phyloP scores from a whole-genome alignment of 1,140 invertebrate genomes.

The Linepithema humile region DNA sequence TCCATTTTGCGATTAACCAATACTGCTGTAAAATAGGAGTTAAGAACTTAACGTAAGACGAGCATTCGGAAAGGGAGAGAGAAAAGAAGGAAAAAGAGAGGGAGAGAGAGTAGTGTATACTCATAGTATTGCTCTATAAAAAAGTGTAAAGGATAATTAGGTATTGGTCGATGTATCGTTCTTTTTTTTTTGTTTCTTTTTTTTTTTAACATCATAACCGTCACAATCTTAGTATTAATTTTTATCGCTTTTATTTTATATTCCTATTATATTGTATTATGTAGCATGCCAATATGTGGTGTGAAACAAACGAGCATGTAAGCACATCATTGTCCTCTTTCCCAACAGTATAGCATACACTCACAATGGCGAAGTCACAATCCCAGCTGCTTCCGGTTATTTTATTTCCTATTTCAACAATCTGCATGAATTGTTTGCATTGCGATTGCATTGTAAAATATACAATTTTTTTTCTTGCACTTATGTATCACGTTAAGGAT shows the following conservation, averaged over 20 bases:
- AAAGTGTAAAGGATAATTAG: slow-evolving; percentile 67
- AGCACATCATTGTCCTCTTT: slow-evolving; percentile 36
- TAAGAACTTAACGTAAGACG: slow-evolving; percentile 74
- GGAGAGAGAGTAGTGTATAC: slow-evolving; percentile 52
- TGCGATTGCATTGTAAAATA: slow-evolving; percentile 18
- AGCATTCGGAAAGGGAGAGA: slow-evolving; percentile 44
- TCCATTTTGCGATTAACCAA: slow-evolving; percentile 69
- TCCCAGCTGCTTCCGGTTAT: slow-evolving; percentile 45
- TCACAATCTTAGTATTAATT: slow-evolving; percentile 25
- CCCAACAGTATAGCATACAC: slow-evolving; percentile 17
- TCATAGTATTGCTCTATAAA: slow-evolving; percentile 71
- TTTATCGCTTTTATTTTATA: slow-evolving; percentile 43
- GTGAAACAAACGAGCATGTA: slow-evolving; percentile 47
- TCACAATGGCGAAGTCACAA: slow-evolving; percentile 31
- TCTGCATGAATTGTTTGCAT: slow-evolving; percentile 46
- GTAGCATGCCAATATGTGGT: slow-evolving; percentile 47
- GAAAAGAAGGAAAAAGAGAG: neutral
- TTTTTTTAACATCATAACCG: slow-evolving; percentile 12
- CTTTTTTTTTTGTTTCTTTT: slow-evolving; percentile 8
- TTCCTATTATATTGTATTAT: slow-evolving; percentile 26
- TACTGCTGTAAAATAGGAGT: slow-evolving; percentile 77
- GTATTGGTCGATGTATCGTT: slow-evolving; percentile 56
- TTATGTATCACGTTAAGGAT: slow-evolving; percentile 5
- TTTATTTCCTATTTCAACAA: slow-evolving; percentile 44
- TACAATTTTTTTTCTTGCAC: slow-evolving; percentile 9